These are phyloP conservation scores for Phylloscopus trochiloides DNA, from an alignment of 2,113 vertebrate species.

Conservation along the genomic window DNA sequence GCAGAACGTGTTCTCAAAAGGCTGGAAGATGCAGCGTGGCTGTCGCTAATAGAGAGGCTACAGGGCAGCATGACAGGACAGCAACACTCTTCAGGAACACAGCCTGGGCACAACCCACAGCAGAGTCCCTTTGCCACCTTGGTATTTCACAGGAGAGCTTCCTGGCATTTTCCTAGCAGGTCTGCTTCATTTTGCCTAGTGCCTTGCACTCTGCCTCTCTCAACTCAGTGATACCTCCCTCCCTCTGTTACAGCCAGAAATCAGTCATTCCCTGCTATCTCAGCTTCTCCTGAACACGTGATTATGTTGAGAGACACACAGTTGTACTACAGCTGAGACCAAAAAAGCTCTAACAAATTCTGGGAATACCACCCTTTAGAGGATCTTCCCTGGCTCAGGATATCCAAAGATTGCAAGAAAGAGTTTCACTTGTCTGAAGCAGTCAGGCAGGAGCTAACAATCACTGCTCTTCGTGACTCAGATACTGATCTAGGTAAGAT, in stretches of 20 bases:
- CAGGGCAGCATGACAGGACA: background rate
- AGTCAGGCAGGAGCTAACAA: background rate
- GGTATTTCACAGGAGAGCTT: background rate
- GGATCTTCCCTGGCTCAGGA: background rate
- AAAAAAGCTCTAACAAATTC: background rate
- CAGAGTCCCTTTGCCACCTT: background rate
- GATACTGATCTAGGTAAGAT: background rate
- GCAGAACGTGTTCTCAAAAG: background rate
- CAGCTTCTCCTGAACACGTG: background rate
- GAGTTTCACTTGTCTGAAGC: background rate
- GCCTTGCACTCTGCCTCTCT: background rate
- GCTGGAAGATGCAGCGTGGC: background rate
- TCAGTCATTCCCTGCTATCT: background rate
- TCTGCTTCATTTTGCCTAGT: background rate
- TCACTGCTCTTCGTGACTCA: background rate
- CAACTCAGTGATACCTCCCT: fast-evolving
- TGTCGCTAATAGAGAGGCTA: background rate
- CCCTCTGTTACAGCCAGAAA: background rate
- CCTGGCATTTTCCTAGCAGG: background rate
- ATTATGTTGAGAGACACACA: background rate
- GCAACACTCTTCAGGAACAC: fast-evolving
- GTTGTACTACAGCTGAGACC: background rate
- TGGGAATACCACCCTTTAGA: background rate
- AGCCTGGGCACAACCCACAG: fast-evolving
- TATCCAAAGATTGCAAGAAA: background rate